These are phyloP conservation scores for Manis pentadactyla DNA, from an alignment of 2,797 vertebrate genomes.

Conservation along the genomic window DNA sequence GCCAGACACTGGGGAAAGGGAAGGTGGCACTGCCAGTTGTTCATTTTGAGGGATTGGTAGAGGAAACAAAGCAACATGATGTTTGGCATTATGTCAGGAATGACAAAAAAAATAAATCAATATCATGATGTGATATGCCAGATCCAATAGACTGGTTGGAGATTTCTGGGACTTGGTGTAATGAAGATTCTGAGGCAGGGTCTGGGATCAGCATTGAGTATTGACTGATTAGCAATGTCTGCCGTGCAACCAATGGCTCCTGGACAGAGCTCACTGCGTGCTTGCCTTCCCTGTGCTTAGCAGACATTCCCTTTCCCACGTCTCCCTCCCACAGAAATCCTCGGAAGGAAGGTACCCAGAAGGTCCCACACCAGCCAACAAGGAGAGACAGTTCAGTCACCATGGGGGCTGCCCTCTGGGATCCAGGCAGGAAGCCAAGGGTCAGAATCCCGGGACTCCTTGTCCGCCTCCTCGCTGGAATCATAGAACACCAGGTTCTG, in stretches of 20 bases:
- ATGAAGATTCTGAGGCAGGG: neutral
- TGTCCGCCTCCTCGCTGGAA: conserved; percentile 78
- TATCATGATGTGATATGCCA: neutral
- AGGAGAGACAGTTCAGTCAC: conserved; percentile 69
- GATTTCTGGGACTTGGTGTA: neutral
- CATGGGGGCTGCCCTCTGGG: conserved; percentile 26
- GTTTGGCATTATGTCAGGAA: neutral
- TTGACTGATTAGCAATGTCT: neutral
- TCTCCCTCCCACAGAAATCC: neutral
- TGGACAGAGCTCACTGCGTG: neutral
- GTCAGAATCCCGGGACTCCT: conserved; percentile 47
- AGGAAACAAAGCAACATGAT: neutral
- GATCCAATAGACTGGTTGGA: neutral
- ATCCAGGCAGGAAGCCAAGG: conserved; percentile 82
- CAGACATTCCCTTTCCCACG: neutral
- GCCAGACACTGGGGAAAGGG: neutral
- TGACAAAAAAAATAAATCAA: neutral
- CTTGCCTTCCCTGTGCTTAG: neutral
- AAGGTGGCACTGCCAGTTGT: neutral
- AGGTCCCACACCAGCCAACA: neutral
- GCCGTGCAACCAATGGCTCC: neutral
- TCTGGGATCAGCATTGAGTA: neutral
- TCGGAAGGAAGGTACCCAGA: neutral
- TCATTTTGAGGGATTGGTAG: neutral
- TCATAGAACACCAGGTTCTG: conserved; percentile 77